Conservation (phyloP, 2,797 vertebrate genomes). For the Aulostomus chinensis region DNA sequence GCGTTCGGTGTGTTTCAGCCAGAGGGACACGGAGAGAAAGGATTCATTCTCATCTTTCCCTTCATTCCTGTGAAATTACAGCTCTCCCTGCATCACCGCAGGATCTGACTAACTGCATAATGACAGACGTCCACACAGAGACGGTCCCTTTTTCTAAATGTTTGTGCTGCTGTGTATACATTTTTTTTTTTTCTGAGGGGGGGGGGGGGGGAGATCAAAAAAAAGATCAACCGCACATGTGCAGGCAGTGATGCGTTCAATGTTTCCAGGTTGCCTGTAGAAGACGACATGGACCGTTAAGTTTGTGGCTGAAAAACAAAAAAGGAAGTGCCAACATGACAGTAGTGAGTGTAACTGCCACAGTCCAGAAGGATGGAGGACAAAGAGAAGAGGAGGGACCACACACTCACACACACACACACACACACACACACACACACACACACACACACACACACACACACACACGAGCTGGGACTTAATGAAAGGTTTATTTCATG, state of each 20-base stretch:
- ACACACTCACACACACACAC: no score
- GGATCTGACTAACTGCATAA: conserved; percentile 42
- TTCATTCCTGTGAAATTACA: conserved; percentile 62
- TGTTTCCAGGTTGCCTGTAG: conserved; percentile 6
- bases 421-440: no score
- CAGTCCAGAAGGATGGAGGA: not conserved
- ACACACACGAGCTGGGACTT: no score
- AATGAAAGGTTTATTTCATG: no score
- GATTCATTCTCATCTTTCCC: conserved; percentile 2
- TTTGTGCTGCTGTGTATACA: conserved; percentile 14
- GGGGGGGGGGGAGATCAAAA: not conserved
- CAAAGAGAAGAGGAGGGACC: not conserved
- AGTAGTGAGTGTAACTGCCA: not conserved
- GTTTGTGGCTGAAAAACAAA: not conserved
- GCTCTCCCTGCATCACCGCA: conserved; percentile 33
- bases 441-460: no score
- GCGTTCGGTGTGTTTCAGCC: not conserved
- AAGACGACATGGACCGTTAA: not conserved
- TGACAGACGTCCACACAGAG: conserved; percentile 35
- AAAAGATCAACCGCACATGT: not conserved
- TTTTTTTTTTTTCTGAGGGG: conserved; percentile 2
- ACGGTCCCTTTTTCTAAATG: conserved; percentile 6
- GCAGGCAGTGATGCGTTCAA: not conserved
- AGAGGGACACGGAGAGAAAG: conserved; percentile 22
- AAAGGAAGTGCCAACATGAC: not conserved